A percentile compares a stretch with the other conserved stretches of the same genome.
Evolutionary conservation across 2,888 invertebrate genomes (phyloP).

Genomic region (Alitta virens): DNA sequence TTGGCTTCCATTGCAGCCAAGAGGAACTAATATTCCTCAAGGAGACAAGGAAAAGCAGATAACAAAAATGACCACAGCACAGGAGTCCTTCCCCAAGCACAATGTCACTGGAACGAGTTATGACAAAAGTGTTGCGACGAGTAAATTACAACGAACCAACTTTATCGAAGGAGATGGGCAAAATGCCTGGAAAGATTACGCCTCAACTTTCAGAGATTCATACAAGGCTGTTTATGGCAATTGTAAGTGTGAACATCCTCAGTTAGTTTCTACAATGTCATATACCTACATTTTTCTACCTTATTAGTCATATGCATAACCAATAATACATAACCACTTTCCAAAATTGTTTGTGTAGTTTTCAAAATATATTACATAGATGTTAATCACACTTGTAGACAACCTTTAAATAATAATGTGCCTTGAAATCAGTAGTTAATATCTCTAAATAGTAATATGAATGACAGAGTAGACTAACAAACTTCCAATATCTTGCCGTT

Average conservation of each 20-base stretch:
- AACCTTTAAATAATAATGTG: too few relatives aligned
- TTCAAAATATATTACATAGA: too few relatives aligned
- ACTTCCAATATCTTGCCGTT: too few relatives aligned
- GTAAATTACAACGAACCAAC: slow-evolving; percentile 40
- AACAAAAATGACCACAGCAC: slow-evolving; percentile 38
- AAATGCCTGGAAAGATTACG: slow-evolving; percentile 40
- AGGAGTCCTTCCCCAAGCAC: slow-evolving; percentile 22
- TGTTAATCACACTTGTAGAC: too few relatives aligned
- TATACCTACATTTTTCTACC: too few relatives aligned
- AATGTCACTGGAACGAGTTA: slow-evolving; percentile 29
- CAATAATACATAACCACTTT: too few relatives aligned
- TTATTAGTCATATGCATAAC: too few relatives aligned
- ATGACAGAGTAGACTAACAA: too few relatives aligned
- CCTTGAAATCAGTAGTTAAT: too few relatives aligned
- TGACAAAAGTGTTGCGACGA: slow-evolving; percentile 33
- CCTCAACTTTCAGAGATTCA: slow-evolving; percentile 28
- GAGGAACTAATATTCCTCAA: slow-evolving; percentile 44
- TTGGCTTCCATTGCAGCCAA: slow-evolving; percentile 35
- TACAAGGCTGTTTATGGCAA: slow-evolving; percentile 16
- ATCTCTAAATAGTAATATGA: too few relatives aligned
- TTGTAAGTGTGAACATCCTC: neutral
- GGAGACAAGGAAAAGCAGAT: slow-evolving; percentile 44
- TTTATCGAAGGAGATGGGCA: slow-evolving; percentile 45
- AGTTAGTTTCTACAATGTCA: too few relatives aligned
- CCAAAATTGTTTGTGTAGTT: too few relatives aligned